Evolutionary conservation across 2,113 vertebrate species (phyloP), one percentile per base, ranked within the genome.

Genomic region (Lophius piscatorius): DNA sequence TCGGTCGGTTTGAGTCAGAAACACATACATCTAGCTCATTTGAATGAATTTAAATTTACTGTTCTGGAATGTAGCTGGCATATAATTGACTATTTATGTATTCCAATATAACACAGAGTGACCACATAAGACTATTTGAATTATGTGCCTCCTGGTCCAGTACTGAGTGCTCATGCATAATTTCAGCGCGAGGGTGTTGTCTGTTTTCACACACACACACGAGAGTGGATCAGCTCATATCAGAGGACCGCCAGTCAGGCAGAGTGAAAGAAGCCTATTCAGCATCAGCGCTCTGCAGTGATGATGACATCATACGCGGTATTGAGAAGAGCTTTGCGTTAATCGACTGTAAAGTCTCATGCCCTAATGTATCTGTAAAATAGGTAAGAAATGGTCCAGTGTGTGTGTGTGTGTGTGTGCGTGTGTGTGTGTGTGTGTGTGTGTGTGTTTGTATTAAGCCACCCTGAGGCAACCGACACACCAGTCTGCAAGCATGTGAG

Each of bases 11-110:
- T 52, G 64, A 63, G 61, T 56, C 17, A 28, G 55, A 31, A 22
- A 7, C 49, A 46, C 45, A 31, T 38, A 60, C 50, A 12, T 59
- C 18, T 0, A 18, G 28, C 46, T 33, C 40, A 79, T 85, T 81
- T 76, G 73, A 74, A 77, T 81, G 2, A 24, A 85, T 87, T 85
- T 85, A 65, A 75, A 87, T 87, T 56, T 57, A 52, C 42, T 48
- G 21, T 69, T 64, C 17, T 21, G 64, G 63, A 63, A 4, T 54
- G 66, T 35, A 64, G 78, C 58, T 61, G 70, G 74, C 74, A 70
- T n/a, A 75, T 76, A 46, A 71, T 63, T 74, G 51, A 61, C 68
- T 51, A 59, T 31, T 62, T n/a, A n/a, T n/a, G n/a, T n/a, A n/a
- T n/a, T n/a, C n/a, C 17, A 34, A 55, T 61, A 48, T 51, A 40